Evolutionary conservation across 2,113 vertebrate species (phyloP).

Genomic region (western clawed frog (Xenopus tropicalis)): DNA sequence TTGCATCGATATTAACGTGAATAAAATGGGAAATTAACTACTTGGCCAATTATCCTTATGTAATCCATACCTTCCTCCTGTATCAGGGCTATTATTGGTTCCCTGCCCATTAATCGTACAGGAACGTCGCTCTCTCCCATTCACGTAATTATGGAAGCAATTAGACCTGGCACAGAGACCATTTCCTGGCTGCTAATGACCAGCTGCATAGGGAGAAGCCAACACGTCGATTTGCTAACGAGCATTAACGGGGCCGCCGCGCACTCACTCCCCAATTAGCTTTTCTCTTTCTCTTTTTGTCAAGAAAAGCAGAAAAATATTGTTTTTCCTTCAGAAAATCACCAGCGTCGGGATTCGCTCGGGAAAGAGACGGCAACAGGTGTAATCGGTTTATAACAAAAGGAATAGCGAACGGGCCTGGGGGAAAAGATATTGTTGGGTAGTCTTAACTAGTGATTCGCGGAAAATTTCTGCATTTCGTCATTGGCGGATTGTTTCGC

Average conservation of each 20-base stretch:
- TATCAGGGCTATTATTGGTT: too few relatives aligned
- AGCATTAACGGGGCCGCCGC: background rate
- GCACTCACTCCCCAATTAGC: background rate
- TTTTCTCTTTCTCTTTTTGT: too few relatives aligned
- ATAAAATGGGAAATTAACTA: constrained; percentile 4
- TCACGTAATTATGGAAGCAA: constrained; percentile 29
- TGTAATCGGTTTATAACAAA: too few relatives aligned
- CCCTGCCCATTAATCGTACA: background rate
- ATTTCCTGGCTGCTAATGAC: constrained; percentile 8
- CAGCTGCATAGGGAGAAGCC: background rate
- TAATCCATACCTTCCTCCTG: background rate
- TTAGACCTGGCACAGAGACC: background rate
- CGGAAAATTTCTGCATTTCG: too few relatives aligned
- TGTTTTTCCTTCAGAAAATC: too few relatives aligned
- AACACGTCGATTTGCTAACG: constrained; percentile 14
- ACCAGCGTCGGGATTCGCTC: too few relatives aligned
- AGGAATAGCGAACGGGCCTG: too few relatives aligned
- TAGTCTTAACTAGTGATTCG: too few relatives aligned
- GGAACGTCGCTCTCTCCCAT: background rate
- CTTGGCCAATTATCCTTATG: constrained; percentile 16
- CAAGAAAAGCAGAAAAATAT: background rate
- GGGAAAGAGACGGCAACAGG: too few relatives aligned
- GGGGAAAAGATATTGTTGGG: too few relatives aligned
- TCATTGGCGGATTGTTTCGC: too few relatives aligned
- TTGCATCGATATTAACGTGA: too few relatives aligned